phyloP scores from a whole-genome alignment of 2,888 invertebrate species.

The Timandra comae region DNA sequence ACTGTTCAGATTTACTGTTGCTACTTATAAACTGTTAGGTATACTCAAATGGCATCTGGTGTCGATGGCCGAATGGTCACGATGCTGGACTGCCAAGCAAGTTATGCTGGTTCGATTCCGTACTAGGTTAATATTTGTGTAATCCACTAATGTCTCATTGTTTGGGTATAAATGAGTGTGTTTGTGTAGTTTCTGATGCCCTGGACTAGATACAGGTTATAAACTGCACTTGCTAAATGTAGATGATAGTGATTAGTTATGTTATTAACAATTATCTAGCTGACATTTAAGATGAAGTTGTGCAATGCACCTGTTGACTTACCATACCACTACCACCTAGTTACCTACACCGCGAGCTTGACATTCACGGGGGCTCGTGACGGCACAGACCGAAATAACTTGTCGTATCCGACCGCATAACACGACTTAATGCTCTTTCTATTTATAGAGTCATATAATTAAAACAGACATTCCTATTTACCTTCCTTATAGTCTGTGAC shows the following conservation, averaged over 20 bases:
- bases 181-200: too few species aligned
- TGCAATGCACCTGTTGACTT: slow-evolving; percentile 67
- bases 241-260: background rate
- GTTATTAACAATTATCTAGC: slow-evolving; percentile 22
- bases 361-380: slow-evolving; percentile 69
- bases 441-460: slow-evolving; percentile 69
- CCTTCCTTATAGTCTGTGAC: slow-evolving; percentile 46
- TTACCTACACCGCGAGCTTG: slow-evolving; percentile 66
- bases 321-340: slow-evolving; percentile 52
- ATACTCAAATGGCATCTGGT: too few species aligned
- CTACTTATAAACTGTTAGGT: too few species aligned
- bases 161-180: too few species aligned
- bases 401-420: slow-evolving; percentile 68
- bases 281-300: slow-evolving; percentile 39
- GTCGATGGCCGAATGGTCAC: too few species aligned
- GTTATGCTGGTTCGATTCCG: too few species aligned
- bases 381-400: slow-evolving; percentile 66
- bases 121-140: too few species aligned
- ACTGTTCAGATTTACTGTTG: too few species aligned
- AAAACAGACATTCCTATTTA: slow-evolving; percentile 60
- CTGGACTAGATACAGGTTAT: too few species aligned
- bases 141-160: too few species aligned
- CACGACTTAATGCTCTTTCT: slow-evolving; percentile 66
- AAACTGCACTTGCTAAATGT: too few species aligned
- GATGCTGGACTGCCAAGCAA: too few species aligned